Evolutionary conservation across 2,113 vertebrate species (phyloP).

Genomic region (Campylorhamphus procurvoides): DNA sequence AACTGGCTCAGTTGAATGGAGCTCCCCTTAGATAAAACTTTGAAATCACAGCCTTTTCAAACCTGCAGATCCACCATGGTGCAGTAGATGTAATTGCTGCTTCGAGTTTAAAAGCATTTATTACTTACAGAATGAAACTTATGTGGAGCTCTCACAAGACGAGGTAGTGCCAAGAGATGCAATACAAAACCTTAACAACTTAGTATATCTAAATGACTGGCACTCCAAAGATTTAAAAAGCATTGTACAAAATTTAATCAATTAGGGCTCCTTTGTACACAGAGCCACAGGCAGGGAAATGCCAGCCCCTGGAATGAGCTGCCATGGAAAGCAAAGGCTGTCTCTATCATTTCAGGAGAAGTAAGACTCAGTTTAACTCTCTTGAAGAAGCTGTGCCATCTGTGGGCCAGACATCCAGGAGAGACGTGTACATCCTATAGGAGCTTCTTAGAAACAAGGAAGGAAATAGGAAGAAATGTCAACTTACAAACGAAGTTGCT

Average conservation of each 20-base stretch:
- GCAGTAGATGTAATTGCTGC: not conserved
- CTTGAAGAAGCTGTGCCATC: not conserved
- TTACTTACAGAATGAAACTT: not conserved
- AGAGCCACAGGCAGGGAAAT: not conserved
- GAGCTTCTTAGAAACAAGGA: not conserved
- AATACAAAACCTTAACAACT: not conserved
- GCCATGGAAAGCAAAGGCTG: not conserved
- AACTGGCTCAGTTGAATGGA: not conserved
- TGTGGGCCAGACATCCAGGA: not conserved
- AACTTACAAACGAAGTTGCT: not conserved
- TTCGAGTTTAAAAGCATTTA: not conserved
- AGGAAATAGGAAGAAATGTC: not conserved
- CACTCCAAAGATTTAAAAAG: not conserved
- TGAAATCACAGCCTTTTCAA: not conserved
- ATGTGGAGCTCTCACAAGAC: not conserved
- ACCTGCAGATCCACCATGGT: not conserved
- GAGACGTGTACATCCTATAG: accelerated
- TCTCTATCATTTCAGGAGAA: not conserved
- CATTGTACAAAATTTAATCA: not conserved
- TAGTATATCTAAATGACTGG: not conserved
- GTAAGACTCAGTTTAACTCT: not conserved
- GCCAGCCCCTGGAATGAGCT: not conserved
- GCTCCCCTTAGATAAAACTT: not conserved
- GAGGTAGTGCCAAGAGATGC: not conserved
- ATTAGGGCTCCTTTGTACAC: accelerated